Conservation (phyloP, 2,888 invertebrate species). For the Folsomia candida region DNA sequence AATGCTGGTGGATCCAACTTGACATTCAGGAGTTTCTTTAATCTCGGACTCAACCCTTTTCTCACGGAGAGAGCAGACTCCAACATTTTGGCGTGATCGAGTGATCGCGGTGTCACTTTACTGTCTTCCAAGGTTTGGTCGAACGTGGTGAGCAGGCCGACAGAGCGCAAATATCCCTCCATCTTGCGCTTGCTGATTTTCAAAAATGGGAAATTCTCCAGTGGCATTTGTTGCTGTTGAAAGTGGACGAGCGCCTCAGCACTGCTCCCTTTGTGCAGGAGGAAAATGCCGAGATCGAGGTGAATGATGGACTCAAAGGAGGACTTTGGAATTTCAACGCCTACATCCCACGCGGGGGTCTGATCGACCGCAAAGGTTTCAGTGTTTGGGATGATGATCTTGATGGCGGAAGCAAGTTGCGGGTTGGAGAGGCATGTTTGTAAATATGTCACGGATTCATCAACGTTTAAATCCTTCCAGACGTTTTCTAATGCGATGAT, state of each 20-base stretch:
- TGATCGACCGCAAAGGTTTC: slow-evolving; percentile 30
- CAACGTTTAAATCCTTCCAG: slow-evolving; percentile 39
- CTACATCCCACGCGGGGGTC: slow-evolving; percentile 32
- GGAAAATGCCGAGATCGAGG: slow-evolving; percentile 46
- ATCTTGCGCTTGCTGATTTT: slow-evolving; percentile 41
- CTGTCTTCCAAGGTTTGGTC: slow-evolving; percentile 19
- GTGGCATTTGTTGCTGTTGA: slow-evolving; percentile 41
- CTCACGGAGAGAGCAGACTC: slow-evolving; percentile 38
- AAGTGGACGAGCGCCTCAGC: slow-evolving; percentile 44
- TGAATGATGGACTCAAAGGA: slow-evolving; percentile 46
- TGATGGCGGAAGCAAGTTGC: slow-evolving; percentile 23
- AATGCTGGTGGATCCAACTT: background rate
- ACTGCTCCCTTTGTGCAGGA: slow-evolving; percentile 42
- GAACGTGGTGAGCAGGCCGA: slow-evolving; percentile 29
- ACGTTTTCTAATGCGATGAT: slow-evolving; percentile 31
- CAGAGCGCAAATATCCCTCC: slow-evolving; percentile 41
- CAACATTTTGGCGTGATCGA: slow-evolving; percentile 23
- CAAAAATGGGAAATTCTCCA: slow-evolving; percentile 45
- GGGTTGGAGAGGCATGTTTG: slow-evolving; percentile 24
- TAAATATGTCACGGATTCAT: slow-evolving; percentile 38
- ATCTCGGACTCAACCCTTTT: slow-evolving; percentile 26
- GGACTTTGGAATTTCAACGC: slow-evolving; percentile 28
- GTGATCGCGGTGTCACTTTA: slow-evolving; percentile 18
- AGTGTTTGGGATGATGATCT: slow-evolving; percentile 31
- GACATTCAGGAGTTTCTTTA: slow-evolving; percentile 28